Percentiles rank a stretch among this genome's conserved stretches.
phyloP scores from a whole-genome alignment of 2,797 vertebrate species.

The Eulemur mongoz region DNA sequence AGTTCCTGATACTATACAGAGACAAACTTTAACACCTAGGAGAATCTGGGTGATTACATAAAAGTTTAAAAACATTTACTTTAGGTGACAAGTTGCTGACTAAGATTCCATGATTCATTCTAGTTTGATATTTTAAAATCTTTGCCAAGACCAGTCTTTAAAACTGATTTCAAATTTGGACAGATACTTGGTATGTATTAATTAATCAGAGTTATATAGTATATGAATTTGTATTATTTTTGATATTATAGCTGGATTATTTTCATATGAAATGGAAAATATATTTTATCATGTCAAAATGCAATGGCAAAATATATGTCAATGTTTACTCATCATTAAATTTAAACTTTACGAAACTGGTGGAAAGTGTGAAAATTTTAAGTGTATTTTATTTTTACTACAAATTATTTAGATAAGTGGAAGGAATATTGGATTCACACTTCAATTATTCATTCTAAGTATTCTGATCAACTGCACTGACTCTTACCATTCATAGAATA shows the following conservation, averaged over 20 bases:
- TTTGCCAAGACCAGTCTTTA: constrained; percentile 57
- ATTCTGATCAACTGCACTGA: not conserved
- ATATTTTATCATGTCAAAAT: constrained; percentile 35
- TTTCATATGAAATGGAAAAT: constrained; percentile 59
- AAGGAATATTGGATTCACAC: not conserved
- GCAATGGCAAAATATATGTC: not conserved
- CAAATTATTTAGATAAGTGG: constrained; percentile 23
- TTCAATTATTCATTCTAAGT: constrained; percentile 70
- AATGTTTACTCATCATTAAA: constrained; percentile 61
- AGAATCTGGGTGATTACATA: not conserved
- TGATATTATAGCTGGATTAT: constrained; percentile 59
- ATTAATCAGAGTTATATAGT: constrained; percentile 68
- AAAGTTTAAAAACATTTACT: not conserved
- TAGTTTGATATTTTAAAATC: constrained; percentile 30
- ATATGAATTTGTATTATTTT: constrained; percentile 57
- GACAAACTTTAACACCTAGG: not conserved
- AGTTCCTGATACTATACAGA: not conserved
- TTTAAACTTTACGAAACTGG: constrained; percentile 51
- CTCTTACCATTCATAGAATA: constrained; percentile 30
- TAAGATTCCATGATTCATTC: not conserved
- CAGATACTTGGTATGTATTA: not conserved
- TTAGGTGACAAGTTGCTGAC: not conserved
- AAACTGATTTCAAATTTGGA: constrained; percentile 52
- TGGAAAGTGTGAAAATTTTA: constrained; percentile 58
- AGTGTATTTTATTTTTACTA: constrained; percentile 54